Percentiles rank a stretch among this genome's conserved stretches.
These are phyloP conservation scores for Pedionomus torquatus DNA, from an alignment of 2,113 vertebrate genomes.

Conservation along the genomic window DNA sequence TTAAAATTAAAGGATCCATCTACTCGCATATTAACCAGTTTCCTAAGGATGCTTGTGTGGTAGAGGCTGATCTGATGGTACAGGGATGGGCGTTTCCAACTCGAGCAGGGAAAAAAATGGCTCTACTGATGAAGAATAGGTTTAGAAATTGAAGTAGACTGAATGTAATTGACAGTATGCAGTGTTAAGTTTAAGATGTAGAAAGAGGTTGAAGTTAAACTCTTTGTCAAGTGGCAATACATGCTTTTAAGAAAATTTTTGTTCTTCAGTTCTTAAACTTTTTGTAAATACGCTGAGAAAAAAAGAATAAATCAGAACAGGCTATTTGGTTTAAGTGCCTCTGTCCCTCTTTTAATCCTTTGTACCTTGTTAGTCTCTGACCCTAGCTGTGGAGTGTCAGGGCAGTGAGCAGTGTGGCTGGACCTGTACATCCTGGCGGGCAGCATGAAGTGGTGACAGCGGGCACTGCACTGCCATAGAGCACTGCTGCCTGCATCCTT, in stretches of 20 bases:
- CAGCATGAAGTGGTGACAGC: background rate
- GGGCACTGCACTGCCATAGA: background rate
- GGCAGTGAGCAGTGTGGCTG: background rate
- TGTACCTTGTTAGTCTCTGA: background rate
- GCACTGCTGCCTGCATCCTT: fast-evolving
- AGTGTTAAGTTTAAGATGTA: background rate
- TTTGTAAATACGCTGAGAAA: background rate
- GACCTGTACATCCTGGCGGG: fast-evolving
- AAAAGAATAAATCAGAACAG: background rate
- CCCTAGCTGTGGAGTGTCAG: background rate
- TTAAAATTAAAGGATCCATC: background rate
- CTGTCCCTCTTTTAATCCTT: background rate
- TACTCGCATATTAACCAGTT: background rate
- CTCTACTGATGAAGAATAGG: background rate
- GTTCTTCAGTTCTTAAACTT: background rate
- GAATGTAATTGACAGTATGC: background rate
- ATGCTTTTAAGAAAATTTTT: background rate
- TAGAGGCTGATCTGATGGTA: background rate
- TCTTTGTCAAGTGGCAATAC: background rate
- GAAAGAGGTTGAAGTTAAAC: background rate
- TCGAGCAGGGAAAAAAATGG: background rate
- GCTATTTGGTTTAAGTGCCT: background rate
- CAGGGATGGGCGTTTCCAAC: background rate
- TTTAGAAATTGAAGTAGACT: background rate
- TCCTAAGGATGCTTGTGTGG: background rate